Evolutionary conservation across 2,797 vertebrate genomes (phyloP), one percentile per base, ranked within the genome.

Genomic region (Intellagama lesueurii): DNA sequence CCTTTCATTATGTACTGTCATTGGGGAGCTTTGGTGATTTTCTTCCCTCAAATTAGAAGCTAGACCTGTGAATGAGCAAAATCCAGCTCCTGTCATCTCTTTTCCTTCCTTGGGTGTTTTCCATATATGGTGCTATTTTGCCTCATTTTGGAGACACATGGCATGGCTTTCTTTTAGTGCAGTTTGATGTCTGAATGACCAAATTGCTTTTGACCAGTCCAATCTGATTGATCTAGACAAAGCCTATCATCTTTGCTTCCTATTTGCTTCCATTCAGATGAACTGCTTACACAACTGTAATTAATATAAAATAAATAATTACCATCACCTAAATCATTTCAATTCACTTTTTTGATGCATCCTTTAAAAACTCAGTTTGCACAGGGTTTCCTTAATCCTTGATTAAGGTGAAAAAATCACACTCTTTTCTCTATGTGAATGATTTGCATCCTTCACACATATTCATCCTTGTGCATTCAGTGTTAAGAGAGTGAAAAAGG

Each of bases 401-500:
- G 83, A 81, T 88, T 94, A 88, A 93, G 88, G 87, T 92, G 79
- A 85, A 91, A 93, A 1, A 85, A 86, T 44, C 69, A 75, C 32
- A 89, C 68, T 87, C 85, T 90, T 90, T 87, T 89, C 88, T 81
- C 87, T 86, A 64, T 5, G 75, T 83, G 49, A 35, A 77, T 73
- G 35, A 52, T 92, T 92, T 94, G 90, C 81, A 81, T 91, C 64
- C 76, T 91, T 91, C 87, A 8, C 89, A 77, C 84, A 44, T 89
- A 86, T 92, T 94, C 91, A 91, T 91, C 56, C 70, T 64, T 79
- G 68, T 40, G 89, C 80, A 93, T 89, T 92, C 52, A 26, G 95
- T 91, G 56, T 80, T 89, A 91, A 92, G 93, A 92, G 92, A 91
- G 64, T 92, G 70, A 92, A 95, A 86, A 95, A 92, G 81, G 89